Base-by-base conservation (phyloP, 1,140 invertebrate species). In the Sycophila sp. region DNA sequence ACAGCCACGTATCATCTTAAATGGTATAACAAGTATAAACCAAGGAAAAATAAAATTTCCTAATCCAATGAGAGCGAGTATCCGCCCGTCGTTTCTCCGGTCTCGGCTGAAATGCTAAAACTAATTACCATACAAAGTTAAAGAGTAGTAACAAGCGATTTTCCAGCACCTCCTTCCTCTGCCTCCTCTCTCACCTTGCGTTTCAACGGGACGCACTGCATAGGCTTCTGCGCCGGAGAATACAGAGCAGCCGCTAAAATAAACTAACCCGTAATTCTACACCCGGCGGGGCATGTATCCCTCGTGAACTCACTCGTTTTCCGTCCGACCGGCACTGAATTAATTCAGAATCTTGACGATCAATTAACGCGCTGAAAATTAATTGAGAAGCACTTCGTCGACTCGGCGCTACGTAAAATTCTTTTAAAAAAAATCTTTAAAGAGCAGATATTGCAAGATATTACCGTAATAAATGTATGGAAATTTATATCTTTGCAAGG, bases 241-340 rank as follows among this genome's bases (percentile, higher is more conserved):
- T 45, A 58, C 58, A 8, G 11, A 40, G 10, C 32, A 51, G 19
- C 15, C 34, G 15, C 32, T 65, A 22, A 65, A 65, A 65, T 65
- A 53, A 65, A 38, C 62, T 51, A 15, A 6, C n/a, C 28, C 34
- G 62, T 55, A 65, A 55, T 49, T 34, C 47, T 40, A 65, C 34
- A 65, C 34, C 59, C 22, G 1, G 4, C 19, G 13, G 24, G 49
- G 19, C n/a, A 13, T 11, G 13, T n/a, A n/a, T n/a, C 4, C 15
- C 1, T 2, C 19, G 8, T 30, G 4, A 55, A 55, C 28, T 32
- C 30, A 1, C 34, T 32, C 15, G 4, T 15, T 30, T 49, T 24
- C 26, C 24, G 24, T n/a, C 4, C 6, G 6, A 53, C 28, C 26
- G 49, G 4, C 7, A n/a, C 1, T 5, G 26, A 49, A 24, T 49